Evolutionary conservation across 2,797 vertebrate species (phyloP).

Genomic region (Sorex maritimensis): DNA sequence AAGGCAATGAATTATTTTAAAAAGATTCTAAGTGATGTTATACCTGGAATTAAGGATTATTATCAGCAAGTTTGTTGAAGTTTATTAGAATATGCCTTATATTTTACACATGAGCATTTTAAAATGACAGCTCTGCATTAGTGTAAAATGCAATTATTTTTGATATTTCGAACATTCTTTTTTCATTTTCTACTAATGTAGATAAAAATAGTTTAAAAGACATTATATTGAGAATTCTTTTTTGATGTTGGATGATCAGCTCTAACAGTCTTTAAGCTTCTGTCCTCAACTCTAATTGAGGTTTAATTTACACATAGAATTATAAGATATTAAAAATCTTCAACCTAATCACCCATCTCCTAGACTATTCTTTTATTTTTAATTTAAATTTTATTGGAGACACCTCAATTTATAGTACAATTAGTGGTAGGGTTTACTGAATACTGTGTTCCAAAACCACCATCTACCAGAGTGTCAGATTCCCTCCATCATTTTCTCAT

Average conservation of each 20-base stretch:
- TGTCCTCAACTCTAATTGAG: neutral
- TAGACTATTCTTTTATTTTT: neutral
- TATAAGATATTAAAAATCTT: neutral
- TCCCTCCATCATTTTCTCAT: no score
- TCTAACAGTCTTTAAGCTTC: conserved; percentile 29
- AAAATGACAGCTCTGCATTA: conserved; percentile 18
- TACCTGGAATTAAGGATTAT: conserved; percentile 49
- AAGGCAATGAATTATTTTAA: conserved; percentile 32
- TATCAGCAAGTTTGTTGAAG: conserved; percentile 31
- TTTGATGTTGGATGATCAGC: conserved; percentile 25
- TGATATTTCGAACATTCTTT: conserved; percentile 51
- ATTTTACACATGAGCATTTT: conserved; percentile 6
- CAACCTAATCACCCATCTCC: neutral
- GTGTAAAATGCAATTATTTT: conserved; percentile 42
- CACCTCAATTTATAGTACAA: neutral
- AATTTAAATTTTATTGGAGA: neutral
- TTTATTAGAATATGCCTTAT: neutral
- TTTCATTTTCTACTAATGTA: conserved; percentile 63
- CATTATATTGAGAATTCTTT: neutral
- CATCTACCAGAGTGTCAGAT: no score
- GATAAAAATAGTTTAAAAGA: conserved; percentile 57
- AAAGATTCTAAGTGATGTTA: conserved; percentile 51
- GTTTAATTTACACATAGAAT: conserved; percentile 26
- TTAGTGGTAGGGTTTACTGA: no score
- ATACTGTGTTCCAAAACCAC: no score